Evolutionary conservation across 2,797 vertebrate species (phyloP).

Genomic region (Mus caroli): DNA sequence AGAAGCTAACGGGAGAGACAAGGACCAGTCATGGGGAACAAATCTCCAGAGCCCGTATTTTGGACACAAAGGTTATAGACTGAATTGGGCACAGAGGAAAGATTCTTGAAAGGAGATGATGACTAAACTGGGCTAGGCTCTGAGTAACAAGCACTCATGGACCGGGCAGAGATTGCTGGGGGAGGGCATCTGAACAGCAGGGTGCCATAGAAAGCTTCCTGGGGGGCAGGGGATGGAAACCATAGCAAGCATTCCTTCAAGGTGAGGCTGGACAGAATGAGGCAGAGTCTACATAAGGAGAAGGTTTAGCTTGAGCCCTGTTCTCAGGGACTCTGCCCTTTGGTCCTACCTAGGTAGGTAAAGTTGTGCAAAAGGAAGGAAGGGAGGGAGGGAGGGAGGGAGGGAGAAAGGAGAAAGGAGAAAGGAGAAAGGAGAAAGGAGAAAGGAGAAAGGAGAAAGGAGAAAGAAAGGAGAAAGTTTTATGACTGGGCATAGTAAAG

Average conservation of each 20-base stretch:
- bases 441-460: neutral
- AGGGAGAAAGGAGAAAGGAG: neutral
- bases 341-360: neutral
- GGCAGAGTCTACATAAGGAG: neutral
- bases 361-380: neutral
- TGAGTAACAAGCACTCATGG: constrained; percentile 6
- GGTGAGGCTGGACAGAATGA: neutral
- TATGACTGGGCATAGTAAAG: neutral
- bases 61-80: neutral
- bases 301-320: neutral
- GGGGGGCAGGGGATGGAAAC: neutral
- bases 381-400: neutral
- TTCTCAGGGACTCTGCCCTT: neutral
- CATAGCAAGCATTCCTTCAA: neutral
- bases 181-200: neutral
- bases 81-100: neutral
- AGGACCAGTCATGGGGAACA: neutral
- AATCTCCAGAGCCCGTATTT: neutral
- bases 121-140: constrained; percentile 29
- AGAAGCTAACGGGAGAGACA: neutral
- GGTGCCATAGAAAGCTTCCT: neutral
- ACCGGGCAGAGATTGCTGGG: neutral
- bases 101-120: constrained; percentile 46
- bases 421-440: neutral
- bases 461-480: neutral